These are phyloP conservation scores for Bovichtus diacanthus DNA, from an alignment of 2,797 vertebrate genomes.

Conservation along the genomic window DNA sequence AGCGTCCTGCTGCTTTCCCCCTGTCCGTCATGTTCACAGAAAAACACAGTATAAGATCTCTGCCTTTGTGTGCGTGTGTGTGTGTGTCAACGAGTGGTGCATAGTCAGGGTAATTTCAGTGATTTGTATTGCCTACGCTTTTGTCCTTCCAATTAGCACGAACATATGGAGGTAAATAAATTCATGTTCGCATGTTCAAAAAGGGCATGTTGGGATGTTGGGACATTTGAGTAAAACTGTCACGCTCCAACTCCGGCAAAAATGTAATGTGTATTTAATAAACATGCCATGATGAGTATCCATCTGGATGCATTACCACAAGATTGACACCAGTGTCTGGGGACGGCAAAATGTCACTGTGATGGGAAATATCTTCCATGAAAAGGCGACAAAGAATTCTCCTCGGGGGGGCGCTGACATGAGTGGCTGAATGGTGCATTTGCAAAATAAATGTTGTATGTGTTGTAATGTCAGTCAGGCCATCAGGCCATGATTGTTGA, in stretches of 20 bases:
- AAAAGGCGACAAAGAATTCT: constrained; percentile 20
- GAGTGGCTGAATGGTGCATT: constrained; percentile 36
- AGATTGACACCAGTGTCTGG: constrained; percentile 56
- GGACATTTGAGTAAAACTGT: not conserved
- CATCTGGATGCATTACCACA: constrained; percentile 54
- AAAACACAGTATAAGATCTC: constrained; percentile 35
- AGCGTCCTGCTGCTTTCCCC: constrained; percentile 55
- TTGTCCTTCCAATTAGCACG: constrained; percentile 32
- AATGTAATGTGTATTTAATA: constrained; percentile 13
- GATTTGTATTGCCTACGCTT: constrained; percentile 29
- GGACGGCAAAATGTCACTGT: constrained; percentile 69
- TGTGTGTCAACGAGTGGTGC: not conserved
- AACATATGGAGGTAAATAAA: constrained; percentile 36
- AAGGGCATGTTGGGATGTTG: not conserved
- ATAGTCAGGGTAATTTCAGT: constrained; percentile 6
- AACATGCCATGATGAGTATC: constrained; percentile 24
- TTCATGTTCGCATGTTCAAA: constrained; percentile 17
- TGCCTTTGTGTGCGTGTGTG: constrained; percentile 10
- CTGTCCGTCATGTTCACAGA: constrained; percentile 60
- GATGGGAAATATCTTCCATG: constrained; percentile 40
- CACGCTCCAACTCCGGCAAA: not conserved
- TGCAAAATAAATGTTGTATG: constrained; percentile 58
- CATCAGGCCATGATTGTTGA: constrained; percentile 34
- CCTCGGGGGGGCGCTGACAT: constrained; percentile 4
- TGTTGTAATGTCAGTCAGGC: constrained; percentile 47